Percentiles rank a stretch among this genome's conserved stretches.
These are phyloP conservation scores for Echinops telfairi DNA, from an alignment of 2,113 vertebrate species.

Conservation along the genomic window DNA sequence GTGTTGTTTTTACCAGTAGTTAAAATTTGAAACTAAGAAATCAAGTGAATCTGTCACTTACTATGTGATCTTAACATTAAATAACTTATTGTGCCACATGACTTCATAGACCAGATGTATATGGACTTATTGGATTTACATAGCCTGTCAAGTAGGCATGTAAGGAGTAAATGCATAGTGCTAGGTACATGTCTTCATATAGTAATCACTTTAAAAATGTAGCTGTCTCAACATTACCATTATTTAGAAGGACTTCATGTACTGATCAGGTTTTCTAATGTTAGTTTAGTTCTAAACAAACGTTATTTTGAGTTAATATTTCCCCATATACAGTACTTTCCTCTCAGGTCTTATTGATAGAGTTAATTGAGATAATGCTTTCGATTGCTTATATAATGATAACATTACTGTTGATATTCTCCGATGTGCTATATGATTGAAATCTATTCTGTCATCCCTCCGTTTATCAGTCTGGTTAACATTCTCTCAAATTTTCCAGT, in stretches of 20 bases:
- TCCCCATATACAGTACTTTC: constrained; percentile 10
- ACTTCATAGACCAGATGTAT: neutral
- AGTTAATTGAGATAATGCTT: neutral
- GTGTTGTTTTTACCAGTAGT: constrained; percentile 1
- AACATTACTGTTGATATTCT: neutral
- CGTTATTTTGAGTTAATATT: neutral
- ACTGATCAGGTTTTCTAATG: neutral
- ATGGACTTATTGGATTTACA: too few relatives aligned
- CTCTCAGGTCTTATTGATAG: neutral
- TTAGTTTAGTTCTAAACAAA: neutral
- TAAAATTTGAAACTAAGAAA: neutral
- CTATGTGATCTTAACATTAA: neutral
- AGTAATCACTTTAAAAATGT: neutral
- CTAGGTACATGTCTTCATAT: neutral
- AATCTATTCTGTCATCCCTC: neutral
- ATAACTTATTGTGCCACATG: neutral
- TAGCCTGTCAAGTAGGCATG: too few relatives aligned
- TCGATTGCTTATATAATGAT: neutral
- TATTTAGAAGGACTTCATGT: constrained; percentile 3
- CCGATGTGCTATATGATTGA: neutral
- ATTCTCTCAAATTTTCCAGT: neutral
- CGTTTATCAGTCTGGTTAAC: neutral
- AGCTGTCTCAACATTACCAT: neutral
- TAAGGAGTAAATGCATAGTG: neutral
- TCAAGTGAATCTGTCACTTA: neutral